Base-by-base conservation (phyloP, 2,113 vertebrate genomes). In the Oryzias celebensis region DNA sequence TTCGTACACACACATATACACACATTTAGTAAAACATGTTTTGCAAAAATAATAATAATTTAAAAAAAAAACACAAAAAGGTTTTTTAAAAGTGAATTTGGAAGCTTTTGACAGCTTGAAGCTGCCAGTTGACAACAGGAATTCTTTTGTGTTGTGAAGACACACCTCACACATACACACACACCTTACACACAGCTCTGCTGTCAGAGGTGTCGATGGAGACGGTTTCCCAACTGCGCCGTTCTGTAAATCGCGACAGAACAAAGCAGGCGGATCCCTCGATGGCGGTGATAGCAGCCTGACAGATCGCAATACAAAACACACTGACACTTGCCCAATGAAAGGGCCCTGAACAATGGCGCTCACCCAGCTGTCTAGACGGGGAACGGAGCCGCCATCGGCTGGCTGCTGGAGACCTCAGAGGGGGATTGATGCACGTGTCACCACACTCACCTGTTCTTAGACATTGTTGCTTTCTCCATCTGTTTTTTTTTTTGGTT, bases 361-460 rank as follows among this genome's bases (percentile, higher is more conserved):
- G 66, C 78, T 68, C 63, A 42, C 55, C 61, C 70, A 81, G 73
- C 73, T 81, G 85, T 84, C 82, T 83, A 87, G 87, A 86, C 83
- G 22, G 70, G 65, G 67, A 42, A 55, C 58, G 58, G 65, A 68
- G 70, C 56, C 48, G 73, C 77, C 36, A 49, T 62, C 52, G 68
- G 62, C 72, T 68, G 64, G 59, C 73, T 65, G 68, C 47, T 66
- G 72, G 77, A 63, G 73, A 66, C 83, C 77, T 82, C 74, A 31
- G 46, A 51, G 73, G 71, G 68, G 70, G 68, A 75, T 80, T 76
- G 74, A 54, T 67, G 48, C 73, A 72, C 73, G 77, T 77, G 52
- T 53, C 26, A 41, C 66, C 52, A 17, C 60, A 52, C 71, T 87
- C 86, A 87, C 86, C 88, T 89, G 82, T 84, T 81, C 71, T 63